Conservation (phyloP, 37 sponge, comb jelly and placozoan species). For the Mnemiopsis leidyi region DNA sequence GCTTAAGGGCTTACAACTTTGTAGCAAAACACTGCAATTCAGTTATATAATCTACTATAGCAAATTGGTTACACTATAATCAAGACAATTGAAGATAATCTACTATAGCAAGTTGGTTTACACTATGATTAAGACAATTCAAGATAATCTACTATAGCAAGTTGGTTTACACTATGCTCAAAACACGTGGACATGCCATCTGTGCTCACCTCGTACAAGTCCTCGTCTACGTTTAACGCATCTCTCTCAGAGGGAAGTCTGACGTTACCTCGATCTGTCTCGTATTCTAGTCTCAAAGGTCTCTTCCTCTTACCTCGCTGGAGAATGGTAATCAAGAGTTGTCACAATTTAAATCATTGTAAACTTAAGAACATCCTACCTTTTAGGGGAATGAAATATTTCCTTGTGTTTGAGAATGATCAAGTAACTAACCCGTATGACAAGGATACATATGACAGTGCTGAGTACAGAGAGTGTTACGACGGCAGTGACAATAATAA, state of each 20-base stretch:
- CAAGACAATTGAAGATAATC: no score
- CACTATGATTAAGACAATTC: no score
- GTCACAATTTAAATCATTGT: no score
- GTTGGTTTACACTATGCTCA: background rate
- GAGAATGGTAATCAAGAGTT: no score
- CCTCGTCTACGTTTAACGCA: background rate
- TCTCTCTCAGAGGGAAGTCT: background rate
- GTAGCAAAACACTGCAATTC: no score
- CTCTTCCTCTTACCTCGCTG: slow-evolving; percentile 32
- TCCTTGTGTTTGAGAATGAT: background rate
- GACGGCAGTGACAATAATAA: slow-evolving; percentile 27
- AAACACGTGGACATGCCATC: background rate
- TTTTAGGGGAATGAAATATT: background rate
- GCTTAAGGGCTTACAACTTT: no score
- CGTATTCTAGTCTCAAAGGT: background rate
- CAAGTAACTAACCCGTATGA: slow-evolving; percentile 41
- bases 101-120: no score
- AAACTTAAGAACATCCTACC: no score
- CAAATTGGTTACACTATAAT: no score
- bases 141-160: no score
- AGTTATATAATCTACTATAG: no score
- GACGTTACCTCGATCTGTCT: slow-evolving; percentile 4
- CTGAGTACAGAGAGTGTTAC: background rate
- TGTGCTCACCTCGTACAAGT: slow-evolving; percentile 23
- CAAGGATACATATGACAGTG: background rate